These are phyloP conservation scores for Manis crassicaudata DNA, from an alignment of 2,797 vertebrate species.

Conservation along the genomic window DNA sequence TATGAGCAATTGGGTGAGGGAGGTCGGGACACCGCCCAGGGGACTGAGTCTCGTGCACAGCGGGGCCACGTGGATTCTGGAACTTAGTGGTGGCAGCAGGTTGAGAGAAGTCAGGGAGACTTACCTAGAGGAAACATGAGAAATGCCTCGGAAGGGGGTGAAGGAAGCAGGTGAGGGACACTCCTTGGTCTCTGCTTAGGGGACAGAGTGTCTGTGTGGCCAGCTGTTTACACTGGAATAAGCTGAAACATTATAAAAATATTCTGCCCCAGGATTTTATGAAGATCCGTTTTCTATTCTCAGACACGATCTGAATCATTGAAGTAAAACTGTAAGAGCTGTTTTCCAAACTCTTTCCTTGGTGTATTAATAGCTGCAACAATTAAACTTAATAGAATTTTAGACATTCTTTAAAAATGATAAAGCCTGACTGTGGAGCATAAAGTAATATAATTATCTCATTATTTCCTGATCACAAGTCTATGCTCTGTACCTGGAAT, in stretches of 20 bases:
- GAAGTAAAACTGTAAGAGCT: background rate
- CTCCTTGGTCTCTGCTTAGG: background rate
- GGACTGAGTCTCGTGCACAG: background rate
- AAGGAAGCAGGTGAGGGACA: background rate
- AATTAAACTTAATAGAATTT: conserved; percentile 70
- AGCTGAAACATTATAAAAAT: background rate
- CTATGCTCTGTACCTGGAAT: background rate
- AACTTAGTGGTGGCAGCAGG: background rate
- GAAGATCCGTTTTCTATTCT: background rate
- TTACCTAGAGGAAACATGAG: background rate
- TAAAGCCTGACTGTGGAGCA: conserved; percentile 12
- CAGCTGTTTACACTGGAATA: background rate
- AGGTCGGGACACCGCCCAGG: background rate
- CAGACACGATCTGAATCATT: background rate
- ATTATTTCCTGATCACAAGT: conserved; percentile 27
- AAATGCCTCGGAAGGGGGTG: background rate
- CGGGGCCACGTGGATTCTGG: too few species aligned
- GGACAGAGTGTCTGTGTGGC: background rate
- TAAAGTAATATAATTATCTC: conserved; percentile 59
- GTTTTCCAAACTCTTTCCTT: conserved; percentile 19
- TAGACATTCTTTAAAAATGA: conserved; percentile 54
- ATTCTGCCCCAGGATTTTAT: background rate
- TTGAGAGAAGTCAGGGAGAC: background rate
- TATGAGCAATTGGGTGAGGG: background rate
- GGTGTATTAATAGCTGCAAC: conserved; percentile 58